Conservation (phyloP, 2,113 vertebrate species). For the Eptatretus burgeri region DNA sequence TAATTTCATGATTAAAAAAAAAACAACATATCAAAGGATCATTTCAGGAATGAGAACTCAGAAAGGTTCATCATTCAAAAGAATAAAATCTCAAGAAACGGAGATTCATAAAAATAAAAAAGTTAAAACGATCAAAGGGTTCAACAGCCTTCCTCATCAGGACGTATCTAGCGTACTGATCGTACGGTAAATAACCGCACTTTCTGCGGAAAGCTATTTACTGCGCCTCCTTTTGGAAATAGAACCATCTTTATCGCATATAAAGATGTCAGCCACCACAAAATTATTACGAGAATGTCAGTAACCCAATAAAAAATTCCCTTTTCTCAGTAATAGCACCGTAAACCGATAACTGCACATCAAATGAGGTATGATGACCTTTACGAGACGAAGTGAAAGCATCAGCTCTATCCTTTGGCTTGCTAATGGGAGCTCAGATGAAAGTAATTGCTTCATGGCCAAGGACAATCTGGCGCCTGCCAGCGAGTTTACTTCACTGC, state of each 20-base stretch:
- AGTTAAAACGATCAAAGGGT: no score
- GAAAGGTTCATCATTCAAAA: no score
- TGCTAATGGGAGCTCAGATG: slow-evolving; percentile 5
- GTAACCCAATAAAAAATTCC: slow-evolving; percentile 6
- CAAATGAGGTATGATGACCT: slow-evolving; percentile 7
- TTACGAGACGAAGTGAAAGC: slow-evolving; percentile 6
- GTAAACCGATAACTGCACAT: slow-evolving; percentile 6
- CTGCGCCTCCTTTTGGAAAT: slow-evolving; percentile 2
- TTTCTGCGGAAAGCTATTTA: neutral
- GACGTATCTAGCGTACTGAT: no score
- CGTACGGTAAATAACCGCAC: no score
- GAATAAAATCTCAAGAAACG: no score
- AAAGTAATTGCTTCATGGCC: slow-evolving; percentile 6
- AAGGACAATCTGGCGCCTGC: slow-evolving; percentile 6
- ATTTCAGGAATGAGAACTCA: no score
- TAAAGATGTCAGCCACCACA: slow-evolving; percentile 5
- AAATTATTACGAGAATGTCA: slow-evolving; percentile 6
- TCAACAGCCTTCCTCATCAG: no score
- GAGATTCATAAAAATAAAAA: no score
- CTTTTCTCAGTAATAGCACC: slow-evolving; percentile 5
- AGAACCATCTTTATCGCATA: slow-evolving; percentile 4
- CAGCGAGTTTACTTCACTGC: slow-evolving; percentile 5
- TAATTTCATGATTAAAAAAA: no score
- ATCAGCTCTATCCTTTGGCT: slow-evolving; percentile 4
- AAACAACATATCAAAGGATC: no score